Conservation (phyloP, 1,140 invertebrate genomes). For the Nilaparvata lugens region DNA sequence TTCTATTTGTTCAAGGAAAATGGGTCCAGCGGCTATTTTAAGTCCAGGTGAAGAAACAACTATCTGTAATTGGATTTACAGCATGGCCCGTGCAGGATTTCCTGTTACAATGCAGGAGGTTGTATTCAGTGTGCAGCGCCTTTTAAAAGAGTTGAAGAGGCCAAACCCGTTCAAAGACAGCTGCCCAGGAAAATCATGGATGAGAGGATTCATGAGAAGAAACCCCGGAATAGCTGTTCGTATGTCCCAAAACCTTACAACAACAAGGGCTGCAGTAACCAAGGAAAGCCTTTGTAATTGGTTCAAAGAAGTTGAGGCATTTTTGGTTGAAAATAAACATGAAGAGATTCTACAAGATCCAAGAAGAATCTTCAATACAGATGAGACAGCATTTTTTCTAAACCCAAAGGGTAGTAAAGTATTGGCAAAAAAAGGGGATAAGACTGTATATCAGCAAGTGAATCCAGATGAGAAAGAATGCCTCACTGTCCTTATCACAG, state of each 20-base stretch:
- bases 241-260: slow-evolving; percentile 26
- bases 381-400: slow-evolving; percentile 14
- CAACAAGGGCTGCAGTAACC: slow-evolving; percentile 24
- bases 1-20: no score
- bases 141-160: no score
- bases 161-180: slow-evolving; percentile 29
- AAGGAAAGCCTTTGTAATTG: no score
- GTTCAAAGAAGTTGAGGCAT: slow-evolving; percentile 29
- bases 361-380: slow-evolving; percentile 17
- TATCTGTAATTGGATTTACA: slow-evolving; percentile 31
- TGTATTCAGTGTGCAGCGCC: no score
- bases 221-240: not conserved
- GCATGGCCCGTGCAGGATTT: slow-evolving; percentile 30
- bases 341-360: slow-evolving; percentile 22
- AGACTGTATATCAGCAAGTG: slow-evolving; percentile 19
- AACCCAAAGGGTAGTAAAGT: slow-evolving; percentile 2
- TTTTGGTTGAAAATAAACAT: slow-evolving; percentile 25
- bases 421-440: slow-evolving; percentile 12
- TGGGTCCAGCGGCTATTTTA: slow-evolving; percentile 26
- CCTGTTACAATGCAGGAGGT: slow-evolving; percentile 31
- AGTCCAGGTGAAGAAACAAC: slow-evolving; percentile 28
- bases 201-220: not conserved
- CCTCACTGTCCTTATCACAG: slow-evolving; percentile 15
- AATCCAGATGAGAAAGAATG: slow-evolving; percentile 15
- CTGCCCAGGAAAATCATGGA: not conserved